phyloP scores from a whole-genome alignment of 1,140 invertebrate genomes.

The Ladona fulva region DNA sequence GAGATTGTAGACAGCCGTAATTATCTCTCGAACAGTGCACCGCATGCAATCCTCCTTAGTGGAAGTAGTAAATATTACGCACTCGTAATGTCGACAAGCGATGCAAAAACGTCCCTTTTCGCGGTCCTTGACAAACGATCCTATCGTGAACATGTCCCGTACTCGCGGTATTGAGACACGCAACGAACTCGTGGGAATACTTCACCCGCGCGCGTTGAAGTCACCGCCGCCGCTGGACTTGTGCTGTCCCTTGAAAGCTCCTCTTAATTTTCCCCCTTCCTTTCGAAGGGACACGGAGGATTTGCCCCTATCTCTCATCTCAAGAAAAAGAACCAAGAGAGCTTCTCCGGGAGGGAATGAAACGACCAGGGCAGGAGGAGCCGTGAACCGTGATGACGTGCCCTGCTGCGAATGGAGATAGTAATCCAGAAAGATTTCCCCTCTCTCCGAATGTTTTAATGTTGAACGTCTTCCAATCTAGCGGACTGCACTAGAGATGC shows the following conservation, averaged over 20 bases:
- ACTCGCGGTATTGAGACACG: not conserved
- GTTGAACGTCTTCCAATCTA: not conserved
- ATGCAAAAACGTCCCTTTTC: too few species aligned
- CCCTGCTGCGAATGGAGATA: not conserved
- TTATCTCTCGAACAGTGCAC: too few species aligned
- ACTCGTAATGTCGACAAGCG: too few species aligned
- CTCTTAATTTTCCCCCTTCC: not conserved
- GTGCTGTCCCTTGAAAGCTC: not conserved
- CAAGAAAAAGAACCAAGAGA: not conserved
- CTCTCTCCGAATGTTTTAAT: not conserved
- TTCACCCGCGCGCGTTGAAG: not conserved
- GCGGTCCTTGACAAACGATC: too few species aligned
- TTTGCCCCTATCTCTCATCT: too few species aligned
- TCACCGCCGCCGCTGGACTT: too few species aligned
- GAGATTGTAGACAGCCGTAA: too few species aligned
- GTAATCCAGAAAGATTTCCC: not conserved
- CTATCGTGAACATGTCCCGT: too few species aligned
- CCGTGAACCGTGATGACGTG: not conserved
- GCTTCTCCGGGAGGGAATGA: not conserved
- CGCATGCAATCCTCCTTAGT: too few species aligned
- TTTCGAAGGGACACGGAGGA: not conserved
- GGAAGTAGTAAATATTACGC: too few species aligned
- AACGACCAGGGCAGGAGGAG: not conserved
- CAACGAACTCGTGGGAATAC: not conserved
- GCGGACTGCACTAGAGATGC: too few species aligned